These are phyloP conservation scores for Botrylloides violaceus DNA, from an alignment of 23 tunicate genomes.

Conservation along the genomic window DNA sequence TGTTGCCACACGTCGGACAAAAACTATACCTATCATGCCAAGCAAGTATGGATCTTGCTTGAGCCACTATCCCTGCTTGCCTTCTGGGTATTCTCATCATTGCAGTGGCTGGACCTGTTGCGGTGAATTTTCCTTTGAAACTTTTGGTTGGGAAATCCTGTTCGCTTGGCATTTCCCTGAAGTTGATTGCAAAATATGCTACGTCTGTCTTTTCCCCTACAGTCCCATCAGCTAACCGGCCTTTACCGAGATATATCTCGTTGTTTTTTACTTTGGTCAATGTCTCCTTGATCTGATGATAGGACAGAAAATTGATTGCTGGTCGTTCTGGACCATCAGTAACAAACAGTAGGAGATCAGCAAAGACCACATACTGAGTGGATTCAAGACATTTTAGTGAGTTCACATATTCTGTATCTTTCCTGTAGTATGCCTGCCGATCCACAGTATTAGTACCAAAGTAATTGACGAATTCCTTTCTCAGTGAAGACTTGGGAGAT, in stretches of 20 bases:
- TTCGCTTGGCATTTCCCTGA: slow-evolving; percentile 43
- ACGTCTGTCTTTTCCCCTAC: neutral
- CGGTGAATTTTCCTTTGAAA: slow-evolving; percentile 34
- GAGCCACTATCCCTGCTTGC: slow-evolving; percentile 81
- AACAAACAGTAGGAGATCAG: slow-evolving; percentile 42
- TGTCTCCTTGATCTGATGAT: slow-evolving; percentile 26
- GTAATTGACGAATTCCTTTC: slow-evolving; percentile 52
- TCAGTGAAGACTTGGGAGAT: slow-evolving; percentile 16
- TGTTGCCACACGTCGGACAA: slow-evolving; percentile 82
- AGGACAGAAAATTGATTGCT: slow-evolving; percentile 35
- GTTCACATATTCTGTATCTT: slow-evolving; percentile 40
- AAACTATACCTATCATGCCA: slow-evolving; percentile 87
- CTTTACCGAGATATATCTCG: slow-evolving; percentile 74
- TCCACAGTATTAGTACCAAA: slow-evolving; percentile 49
- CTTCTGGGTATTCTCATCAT: slow-evolving; percentile 30
- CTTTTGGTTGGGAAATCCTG: slow-evolving; percentile 31
- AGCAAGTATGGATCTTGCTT: slow-evolving; percentile 81
- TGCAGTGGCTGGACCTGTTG: slow-evolving; percentile 31
- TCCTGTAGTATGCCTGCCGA: slow-evolving; percentile 64
- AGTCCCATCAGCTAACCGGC: slow-evolving; percentile 42
- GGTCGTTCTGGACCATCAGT: slow-evolving; percentile 13
- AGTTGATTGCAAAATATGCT: slow-evolving; percentile 78
- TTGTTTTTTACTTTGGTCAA: slow-evolving; percentile 33
- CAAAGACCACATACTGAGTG: slow-evolving; percentile 60
- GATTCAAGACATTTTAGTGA: slow-evolving; percentile 32